Evolutionary conservation across 1,140 invertebrate genomes (phyloP).

Genomic region (Piezodorus guildinii): DNA sequence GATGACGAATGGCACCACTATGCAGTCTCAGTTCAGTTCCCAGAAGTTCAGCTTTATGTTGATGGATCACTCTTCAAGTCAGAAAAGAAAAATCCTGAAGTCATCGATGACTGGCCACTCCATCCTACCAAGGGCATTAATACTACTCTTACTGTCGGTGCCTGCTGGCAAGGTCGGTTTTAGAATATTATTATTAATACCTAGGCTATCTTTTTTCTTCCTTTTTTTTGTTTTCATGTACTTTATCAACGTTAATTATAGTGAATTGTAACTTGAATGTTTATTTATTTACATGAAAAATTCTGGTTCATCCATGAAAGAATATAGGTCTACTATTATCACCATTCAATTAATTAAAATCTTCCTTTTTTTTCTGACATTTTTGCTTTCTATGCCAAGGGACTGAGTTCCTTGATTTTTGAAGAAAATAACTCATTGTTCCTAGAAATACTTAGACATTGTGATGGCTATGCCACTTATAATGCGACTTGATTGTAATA

Average conservation of each 20-base stretch:
- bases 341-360: too few species aligned
- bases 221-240: neutral
- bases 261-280: too few species aligned
- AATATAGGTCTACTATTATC: too few species aligned
- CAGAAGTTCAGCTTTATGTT: constrained; percentile 74
- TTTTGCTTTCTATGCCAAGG: too few species aligned
- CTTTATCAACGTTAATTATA: too few species aligned
- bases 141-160: constrained; percentile 86
- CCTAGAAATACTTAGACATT: too few species aligned
- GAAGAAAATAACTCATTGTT: too few species aligned
- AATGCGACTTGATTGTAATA: too few species aligned
- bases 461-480: too few species aligned
- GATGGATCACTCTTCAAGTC: constrained; percentile 75
- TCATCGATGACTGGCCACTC: constrained; percentile 99
- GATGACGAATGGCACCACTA: constrained; percentile 99
- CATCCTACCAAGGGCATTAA: constrained; percentile 88
- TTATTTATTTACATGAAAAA: too few species aligned
- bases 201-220: neutral
- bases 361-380: too few species aligned
- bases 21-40: constrained; percentile 81
- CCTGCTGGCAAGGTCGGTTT: constrained; percentile 83
- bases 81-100: constrained; percentile 81
- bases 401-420: too few species aligned
- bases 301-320: neutral
- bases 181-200: constrained; percentile 24